Evolutionary conservation across 2,797 vertebrate species (phyloP).

Genomic region (Emys orbicularis): DNA sequence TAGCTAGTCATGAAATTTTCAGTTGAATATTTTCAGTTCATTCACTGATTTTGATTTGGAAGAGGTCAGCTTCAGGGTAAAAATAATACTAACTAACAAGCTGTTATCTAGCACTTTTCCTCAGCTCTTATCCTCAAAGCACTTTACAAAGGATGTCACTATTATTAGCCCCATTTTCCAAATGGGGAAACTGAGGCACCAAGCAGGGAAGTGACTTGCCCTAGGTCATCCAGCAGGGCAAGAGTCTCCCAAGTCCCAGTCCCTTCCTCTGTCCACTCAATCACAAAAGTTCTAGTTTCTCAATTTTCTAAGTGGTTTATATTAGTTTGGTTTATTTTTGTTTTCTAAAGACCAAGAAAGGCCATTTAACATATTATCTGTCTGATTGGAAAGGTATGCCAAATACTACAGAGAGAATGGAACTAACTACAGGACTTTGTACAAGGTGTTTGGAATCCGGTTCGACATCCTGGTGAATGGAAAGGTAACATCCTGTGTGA

Average conservation of each 20-base stretch:
- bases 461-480: conserved; percentile 93
- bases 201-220: neutral
- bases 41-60: neutral
- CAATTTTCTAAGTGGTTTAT: neutral
- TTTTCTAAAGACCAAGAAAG: neutral
- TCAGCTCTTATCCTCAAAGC: neutral
- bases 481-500: conserved; percentile 80
- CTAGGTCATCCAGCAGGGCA: neutral
- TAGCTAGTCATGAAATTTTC: neutral
- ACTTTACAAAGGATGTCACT: neutral
- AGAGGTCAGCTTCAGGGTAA: neutral
- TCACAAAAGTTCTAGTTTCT: fast-evolving
- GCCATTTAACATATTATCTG: neutral
- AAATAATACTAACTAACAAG: neutral
- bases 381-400: conserved; percentile 84
- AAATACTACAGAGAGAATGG: conserved; percentile 88
- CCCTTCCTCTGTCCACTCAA: neutral
- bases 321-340: neutral
- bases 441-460: conserved; percentile 95
- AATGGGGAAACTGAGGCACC: neutral
- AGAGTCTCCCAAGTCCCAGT: neutral
- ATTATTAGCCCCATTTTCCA: neutral
- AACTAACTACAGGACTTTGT: conserved; percentile 86
- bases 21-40: neutral
- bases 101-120: neutral